phyloP scores from a whole-genome alignment of 2,888 invertebrate species.

The Heteromurus nitidus region DNA sequence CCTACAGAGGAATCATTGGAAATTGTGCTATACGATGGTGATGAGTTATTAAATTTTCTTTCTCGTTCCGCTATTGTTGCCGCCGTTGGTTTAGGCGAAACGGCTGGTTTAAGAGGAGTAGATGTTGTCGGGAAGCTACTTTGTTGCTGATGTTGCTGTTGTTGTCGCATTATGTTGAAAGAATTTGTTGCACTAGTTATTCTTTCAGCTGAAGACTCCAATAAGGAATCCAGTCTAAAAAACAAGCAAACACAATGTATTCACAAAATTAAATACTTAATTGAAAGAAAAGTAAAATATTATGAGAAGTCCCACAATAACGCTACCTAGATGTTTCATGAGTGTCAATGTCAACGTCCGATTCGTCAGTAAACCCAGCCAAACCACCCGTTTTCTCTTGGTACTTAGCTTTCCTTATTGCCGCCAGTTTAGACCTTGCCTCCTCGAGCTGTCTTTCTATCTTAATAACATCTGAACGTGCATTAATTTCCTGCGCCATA shows the following conservation, averaged over 20 bases:
- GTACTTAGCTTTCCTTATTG: slow-evolving; percentile 95
- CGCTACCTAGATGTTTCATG: slow-evolving; percentile 71
- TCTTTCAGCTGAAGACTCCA: slow-evolving; percentile 72
- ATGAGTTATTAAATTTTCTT: slow-evolving; percentile 70
- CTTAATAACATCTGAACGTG: slow-evolving; percentile 88
- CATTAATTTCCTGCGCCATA: slow-evolving; percentile 96
- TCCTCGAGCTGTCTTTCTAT: slow-evolving; percentile 96
- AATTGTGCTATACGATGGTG: slow-evolving; percentile 72
- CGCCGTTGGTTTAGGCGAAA: slow-evolving; percentile 71
- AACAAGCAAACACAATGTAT: too few relatives aligned
- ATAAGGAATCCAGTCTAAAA: slow-evolving; percentile 70
- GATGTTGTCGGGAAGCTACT: slow-evolving; percentile 52
- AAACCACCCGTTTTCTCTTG: slow-evolving; percentile 81
- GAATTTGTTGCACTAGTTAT: slow-evolving; percentile 72
- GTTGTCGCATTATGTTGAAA: slow-evolving; percentile 72
- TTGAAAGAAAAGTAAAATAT: too few relatives aligned
- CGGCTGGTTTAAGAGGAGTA: slow-evolving; percentile 70
- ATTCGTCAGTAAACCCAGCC: slow-evolving; percentile 69
- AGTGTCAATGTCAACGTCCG: slow-evolving; percentile 69
- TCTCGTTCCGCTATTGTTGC: slow-evolving; percentile 67
- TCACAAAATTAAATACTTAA: too few relatives aligned
- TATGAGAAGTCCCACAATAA: too few relatives aligned
- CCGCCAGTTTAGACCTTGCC: slow-evolving; percentile 91
- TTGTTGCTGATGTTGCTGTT: slow-evolving; percentile 60
- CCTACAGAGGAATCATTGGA: slow-evolving; percentile 70